phyloP scores from a whole-genome alignment of 2,113 vertebrate species.

The Malurus alboscapulatus region DNA sequence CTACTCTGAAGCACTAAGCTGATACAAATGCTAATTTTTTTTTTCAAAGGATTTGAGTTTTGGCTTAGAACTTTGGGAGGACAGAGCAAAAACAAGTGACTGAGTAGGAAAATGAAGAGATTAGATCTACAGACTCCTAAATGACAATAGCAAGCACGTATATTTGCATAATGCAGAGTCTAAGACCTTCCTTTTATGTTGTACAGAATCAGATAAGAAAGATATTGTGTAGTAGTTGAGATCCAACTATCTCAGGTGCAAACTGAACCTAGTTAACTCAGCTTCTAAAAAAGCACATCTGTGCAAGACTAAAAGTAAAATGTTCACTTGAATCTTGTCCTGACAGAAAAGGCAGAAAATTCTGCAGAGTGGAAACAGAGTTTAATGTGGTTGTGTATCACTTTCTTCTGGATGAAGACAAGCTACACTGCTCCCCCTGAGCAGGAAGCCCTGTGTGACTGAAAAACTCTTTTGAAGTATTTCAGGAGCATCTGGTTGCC shows the following conservation, averaged over 20 bases:
- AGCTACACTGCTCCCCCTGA: neutral
- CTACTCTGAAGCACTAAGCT: neutral
- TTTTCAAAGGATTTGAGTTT: neutral
- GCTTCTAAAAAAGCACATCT: neutral
- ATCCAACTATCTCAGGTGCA: neutral
- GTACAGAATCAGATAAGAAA: neutral
- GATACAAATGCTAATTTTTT: neutral
- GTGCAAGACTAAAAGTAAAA: neutral
- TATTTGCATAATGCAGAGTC: neutral
- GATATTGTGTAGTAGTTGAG: neutral
- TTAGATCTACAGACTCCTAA: neutral
- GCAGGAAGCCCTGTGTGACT: neutral
- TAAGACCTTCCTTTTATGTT: neutral
- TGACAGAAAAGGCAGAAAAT: neutral
- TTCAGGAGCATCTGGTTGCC: slow-evolving; percentile 66
- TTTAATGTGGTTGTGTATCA: neutral
- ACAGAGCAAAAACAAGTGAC: neutral
- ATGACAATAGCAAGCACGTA: neutral
- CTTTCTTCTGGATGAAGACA: slow-evolving; percentile 18
- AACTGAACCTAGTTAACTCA: neutral
- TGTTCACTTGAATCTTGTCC: neutral
- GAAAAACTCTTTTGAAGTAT: slow-evolving; percentile 12
- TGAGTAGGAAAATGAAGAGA: neutral
- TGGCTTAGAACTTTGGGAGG: neutral
- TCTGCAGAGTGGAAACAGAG: neutral